Evolutionary conservation across 1,140 invertebrate genomes (phyloP), one percentile per base, ranked within the genome.

Genomic region (Cardiocondyla obscurior): DNA sequence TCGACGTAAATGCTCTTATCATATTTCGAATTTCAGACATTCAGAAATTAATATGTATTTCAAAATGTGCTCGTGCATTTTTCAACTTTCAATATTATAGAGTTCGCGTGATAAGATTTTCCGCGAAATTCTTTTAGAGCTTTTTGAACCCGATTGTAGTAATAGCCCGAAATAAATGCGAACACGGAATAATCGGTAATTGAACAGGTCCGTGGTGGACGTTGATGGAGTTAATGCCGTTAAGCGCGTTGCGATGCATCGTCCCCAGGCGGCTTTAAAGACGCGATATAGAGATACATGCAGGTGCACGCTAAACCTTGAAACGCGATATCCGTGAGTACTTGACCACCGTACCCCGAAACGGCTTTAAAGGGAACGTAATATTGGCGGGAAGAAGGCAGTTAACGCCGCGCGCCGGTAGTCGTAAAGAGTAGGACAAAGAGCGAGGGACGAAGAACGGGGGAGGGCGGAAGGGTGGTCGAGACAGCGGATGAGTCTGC

Each of bases 381-480:
- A 79, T 79, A 79, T 79, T 49, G 74, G 74, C 74, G 62, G 74
- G 74, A 79, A 79, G 74, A 79, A 79, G 74, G 74, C 74, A 79
- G 74, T 69, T 79, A 79, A 67, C 64, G 46, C 74, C 74, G 74
- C 74, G 74, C 74, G 62, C 74, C 74, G 74, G 62, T 53, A 79
- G 74, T 79, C 74, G 74, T 79, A 79, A 79, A 79, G 74, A 79
- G 74, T 67, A 69, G 62, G 62, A 69, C 62, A 81, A 77, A 83
- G 84, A 74, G 64, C 64, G 62, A 44, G 62, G 30, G 30, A 10
- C 1, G 57, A 22, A 25, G 46, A 16, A 49, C 16, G 36, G 44
- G 19, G 25, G n/a, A n/a, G 19, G 33, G n/a, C 53, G 57, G 60
- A 16, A 42, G 22, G 55, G 62, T 58, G n/a, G 49, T 36, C 28